phyloP scores from a whole-genome alignment of 2,113 vertebrate species.

The Gila orcuttii region DNA sequence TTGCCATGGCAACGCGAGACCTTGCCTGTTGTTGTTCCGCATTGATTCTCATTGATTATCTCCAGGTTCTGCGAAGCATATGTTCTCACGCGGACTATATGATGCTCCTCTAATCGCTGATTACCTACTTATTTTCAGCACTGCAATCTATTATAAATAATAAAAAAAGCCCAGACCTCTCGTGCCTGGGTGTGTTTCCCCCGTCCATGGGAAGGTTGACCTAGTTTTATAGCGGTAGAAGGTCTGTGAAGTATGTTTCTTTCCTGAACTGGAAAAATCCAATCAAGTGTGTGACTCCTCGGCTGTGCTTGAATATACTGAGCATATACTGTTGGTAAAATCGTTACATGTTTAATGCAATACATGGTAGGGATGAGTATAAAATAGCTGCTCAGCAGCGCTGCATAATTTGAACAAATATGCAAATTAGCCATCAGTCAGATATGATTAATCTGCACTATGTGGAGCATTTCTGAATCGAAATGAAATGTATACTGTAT shows the following conservation, averaged over 20 bases:
- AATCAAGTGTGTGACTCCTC: conserved; percentile 22
- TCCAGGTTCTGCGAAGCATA: not conserved
- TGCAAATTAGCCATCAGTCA: not conserved
- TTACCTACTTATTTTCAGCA: not conserved
- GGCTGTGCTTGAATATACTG: not conserved
- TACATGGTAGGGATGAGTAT: not conserved
- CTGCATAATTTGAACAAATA: not conserved
- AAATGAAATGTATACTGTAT: not conserved
- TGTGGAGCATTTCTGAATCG: not conserved
- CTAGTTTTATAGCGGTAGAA: conserved; percentile 35
- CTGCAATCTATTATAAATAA: not conserved
- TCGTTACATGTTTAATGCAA: not conserved
- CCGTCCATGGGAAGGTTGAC: conserved; percentile 37
- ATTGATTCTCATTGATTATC: conserved; percentile 29
- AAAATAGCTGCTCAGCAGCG: not conserved
- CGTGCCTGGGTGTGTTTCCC: not conserved
- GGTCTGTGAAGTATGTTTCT: conserved; percentile 40
- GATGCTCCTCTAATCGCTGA: not conserved
- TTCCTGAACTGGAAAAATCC: conserved; percentile 44
- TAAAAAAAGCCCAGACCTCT: not conserved
- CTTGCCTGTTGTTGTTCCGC: conserved; percentile 50
- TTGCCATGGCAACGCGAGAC: conserved; percentile 67
- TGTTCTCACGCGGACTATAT: not conserved
- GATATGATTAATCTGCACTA: not conserved
- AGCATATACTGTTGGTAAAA: not conserved